A percentile compares a stretch with the other conserved stretches of the same genome.
Conservation (phyloP, 2,888 invertebrate species). For the Drosophila kanekoi region DNA sequence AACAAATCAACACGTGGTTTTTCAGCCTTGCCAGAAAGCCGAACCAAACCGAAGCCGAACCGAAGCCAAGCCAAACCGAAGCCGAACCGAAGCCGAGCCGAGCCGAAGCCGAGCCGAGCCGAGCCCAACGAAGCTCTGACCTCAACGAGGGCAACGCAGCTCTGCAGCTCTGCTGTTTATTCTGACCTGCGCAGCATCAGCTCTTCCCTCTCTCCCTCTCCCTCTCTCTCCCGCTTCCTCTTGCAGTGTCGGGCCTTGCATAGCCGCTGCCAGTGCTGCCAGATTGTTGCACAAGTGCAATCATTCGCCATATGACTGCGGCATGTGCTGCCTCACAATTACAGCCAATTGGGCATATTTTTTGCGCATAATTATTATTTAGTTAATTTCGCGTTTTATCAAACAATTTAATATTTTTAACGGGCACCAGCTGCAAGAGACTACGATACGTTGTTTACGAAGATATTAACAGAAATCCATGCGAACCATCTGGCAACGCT, state of each 20-base stretch:
- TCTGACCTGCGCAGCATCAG: slow-evolving; percentile 31
- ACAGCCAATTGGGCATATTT: too few species aligned
- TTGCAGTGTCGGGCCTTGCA: neutral
- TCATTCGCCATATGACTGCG: neutral
- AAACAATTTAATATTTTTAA: too few species aligned
- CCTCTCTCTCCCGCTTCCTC: neutral
- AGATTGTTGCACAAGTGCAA: neutral
- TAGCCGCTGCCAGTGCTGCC: slow-evolving; percentile 19
- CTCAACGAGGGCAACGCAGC: slow-evolving; percentile 33
- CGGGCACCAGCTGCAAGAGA: too few species aligned
- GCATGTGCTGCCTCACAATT: neutral
- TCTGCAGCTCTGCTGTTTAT: slow-evolving; percentile 41
- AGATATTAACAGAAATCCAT: neutral
- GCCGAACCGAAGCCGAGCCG: slow-evolving; percentile 4
- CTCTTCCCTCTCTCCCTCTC: neutral
- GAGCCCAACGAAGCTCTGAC: slow-evolving; percentile 27
- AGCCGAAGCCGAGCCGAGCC: neutral
- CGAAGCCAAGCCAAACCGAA: too few species aligned
- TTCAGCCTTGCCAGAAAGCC: slow-evolving; percentile 50
- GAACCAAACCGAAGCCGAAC: slow-evolving; percentile 18
- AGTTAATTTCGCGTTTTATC: too few species aligned
- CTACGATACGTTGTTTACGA: too few species aligned
- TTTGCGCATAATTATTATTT: too few species aligned
- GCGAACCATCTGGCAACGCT: slow-evolving; percentile 33
- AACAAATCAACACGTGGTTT: slow-evolving; percentile 85